These are phyloP conservation scores for Bambusicola thoracicus DNA, from an alignment of 2,113 vertebrate species.

Conservation along the genomic window DNA sequence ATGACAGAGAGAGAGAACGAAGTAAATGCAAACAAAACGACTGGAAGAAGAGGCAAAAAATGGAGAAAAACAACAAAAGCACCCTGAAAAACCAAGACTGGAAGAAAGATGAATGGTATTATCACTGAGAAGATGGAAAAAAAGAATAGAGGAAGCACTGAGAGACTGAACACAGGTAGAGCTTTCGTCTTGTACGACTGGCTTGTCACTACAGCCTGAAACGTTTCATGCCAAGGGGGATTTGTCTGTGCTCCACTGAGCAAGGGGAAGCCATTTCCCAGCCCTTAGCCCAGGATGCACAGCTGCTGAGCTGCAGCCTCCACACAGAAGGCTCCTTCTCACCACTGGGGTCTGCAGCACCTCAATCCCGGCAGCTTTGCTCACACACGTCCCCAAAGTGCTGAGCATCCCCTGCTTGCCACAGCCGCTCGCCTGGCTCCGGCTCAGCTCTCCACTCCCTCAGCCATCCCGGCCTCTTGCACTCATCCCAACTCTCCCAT, in stretches of 20 bases:
- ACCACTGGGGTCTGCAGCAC: not conserved
- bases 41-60: not conserved
- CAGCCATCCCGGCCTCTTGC: not conserved
- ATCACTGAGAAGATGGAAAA: not conserved
- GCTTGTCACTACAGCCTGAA: not conserved
- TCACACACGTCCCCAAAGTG: accelerated
- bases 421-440: too few species aligned
- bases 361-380: not conserved
- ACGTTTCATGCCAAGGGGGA: not conserved
- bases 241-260: not conserved
- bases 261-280: not conserved
- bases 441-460: not conserved
- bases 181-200: not conserved
- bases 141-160: not conserved
- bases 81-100: not conserved
- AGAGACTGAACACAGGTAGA: not conserved
- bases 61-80: not conserved
- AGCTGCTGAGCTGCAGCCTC: not conserved
- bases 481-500: not conserved
- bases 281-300: not conserved
- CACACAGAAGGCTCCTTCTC: accelerated
- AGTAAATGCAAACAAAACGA: not conserved
- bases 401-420: not conserved
- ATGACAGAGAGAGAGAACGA: not conserved
- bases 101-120: not conserved